Base-by-base conservation (phyloP, 2,113 vertebrate genomes). In the Alexandromys fortis region DNA sequence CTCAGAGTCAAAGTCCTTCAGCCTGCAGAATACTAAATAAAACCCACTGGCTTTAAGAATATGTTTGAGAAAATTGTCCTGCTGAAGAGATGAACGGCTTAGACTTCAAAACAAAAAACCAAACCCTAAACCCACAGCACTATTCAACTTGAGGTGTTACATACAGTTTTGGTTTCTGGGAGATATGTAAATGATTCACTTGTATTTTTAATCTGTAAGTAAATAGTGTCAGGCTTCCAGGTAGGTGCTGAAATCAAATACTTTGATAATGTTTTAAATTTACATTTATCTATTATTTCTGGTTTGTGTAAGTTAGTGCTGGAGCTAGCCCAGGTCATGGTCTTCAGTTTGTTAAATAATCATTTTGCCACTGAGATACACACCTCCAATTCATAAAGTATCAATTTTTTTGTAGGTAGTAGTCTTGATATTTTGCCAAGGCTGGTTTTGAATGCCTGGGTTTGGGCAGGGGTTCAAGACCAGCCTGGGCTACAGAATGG, bases 181-280 rank as follows among this genome's bases (percentile, higher is more conserved):
- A 91, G 86, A 90, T 81, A 94, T 95, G 90, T 87, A 87, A 87
- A 87, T 88, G 67, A 19, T 10, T 55, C 67, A 1, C 49, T 96
- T 90, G 38, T 90, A 89, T 97, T 95, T 96, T 97, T 96, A 95
- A 96, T 87, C 86, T 98, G 78, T 63, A 77, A 90, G 52, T 73
- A 91, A 93, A 94, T 86, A 63, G 58, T 91, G 73, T 73, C 91
- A 97, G 65, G 49, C 96, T 95, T 96, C 72, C 47, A 92, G 91
- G 38, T 79, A 93, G 73, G 61, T 91, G 76, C 35, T 72, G 58
- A 95, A 95, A 72, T 45, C 49, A 63, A 26, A 47, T 93, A 42
- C 93, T 96, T 93, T 89, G 55, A 70, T 24, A 52, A 42, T 49
- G 42, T 22, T n/a, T 67, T 86, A 68, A 86, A 58, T 14, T 61